phyloP scores from a whole-genome alignment of 1,140 invertebrate genomes.

The Bombus difficillimus region DNA sequence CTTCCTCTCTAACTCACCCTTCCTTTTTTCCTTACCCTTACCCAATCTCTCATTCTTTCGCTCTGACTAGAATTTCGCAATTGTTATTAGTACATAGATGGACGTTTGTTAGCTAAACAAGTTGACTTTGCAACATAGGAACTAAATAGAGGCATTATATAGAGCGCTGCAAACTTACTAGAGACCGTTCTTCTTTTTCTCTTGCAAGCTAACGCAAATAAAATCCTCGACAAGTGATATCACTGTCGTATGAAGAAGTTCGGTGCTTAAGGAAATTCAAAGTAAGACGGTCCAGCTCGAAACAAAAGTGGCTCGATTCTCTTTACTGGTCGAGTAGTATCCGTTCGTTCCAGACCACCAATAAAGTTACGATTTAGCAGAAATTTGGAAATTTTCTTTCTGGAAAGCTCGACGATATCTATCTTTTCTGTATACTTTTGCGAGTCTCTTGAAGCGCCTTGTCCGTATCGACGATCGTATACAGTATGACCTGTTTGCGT shows the following conservation, averaged over 20 bases:
- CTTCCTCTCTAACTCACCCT: neutral
- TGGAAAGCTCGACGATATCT: too few species aligned
- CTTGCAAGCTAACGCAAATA: neutral
- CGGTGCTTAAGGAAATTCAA: neutral
- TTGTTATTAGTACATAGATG: constrained; percentile 3
- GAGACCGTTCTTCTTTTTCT: neutral
- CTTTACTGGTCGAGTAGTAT: neutral
- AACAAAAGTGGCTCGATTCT: constrained; percentile 8
- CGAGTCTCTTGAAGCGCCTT: neutral
- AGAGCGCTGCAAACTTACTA: neutral
- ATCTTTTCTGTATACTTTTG: neutral
- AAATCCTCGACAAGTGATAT: neutral
- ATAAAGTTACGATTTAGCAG: neutral
- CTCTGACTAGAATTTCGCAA: neutral
- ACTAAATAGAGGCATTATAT: neutral
- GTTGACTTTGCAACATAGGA: neutral
- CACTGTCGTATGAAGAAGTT: too few species aligned
- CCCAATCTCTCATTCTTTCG: neutral
- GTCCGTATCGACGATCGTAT: too few species aligned
- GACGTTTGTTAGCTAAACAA: constrained; percentile 4
- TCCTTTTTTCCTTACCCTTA: neutral
- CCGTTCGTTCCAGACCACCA: neutral
- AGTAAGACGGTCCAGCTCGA: constrained; percentile 5
- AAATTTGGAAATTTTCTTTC: neutral
- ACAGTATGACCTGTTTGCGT: neutral